A percentile compares a stretch with the other conserved stretches of the same genome.
phyloP scores from a whole-genome alignment of 2,113 vertebrate genomes.

The Poecilia latipinna region DNA sequence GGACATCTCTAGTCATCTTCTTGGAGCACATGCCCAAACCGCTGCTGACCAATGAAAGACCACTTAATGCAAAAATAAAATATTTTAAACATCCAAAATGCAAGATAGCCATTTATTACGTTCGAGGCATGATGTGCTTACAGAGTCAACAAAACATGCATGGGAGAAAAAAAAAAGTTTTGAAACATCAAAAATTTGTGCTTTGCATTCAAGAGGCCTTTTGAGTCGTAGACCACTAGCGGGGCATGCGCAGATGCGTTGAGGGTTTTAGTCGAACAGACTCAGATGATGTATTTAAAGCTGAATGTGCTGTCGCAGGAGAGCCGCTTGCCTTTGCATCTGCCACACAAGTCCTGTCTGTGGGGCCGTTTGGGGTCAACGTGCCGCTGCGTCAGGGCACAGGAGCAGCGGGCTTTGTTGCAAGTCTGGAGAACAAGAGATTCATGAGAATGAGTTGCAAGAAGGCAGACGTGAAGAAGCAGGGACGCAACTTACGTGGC shows the following conservation, averaged over 20 bases:
- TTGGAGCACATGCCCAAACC: neutral
- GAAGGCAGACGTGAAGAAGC: accelerated
- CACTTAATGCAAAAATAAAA: neutral
- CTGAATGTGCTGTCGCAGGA: slow-evolving; percentile 98
- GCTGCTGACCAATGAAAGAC: neutral
- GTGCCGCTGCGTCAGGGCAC: slow-evolving; percentile 88
- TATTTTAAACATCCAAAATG: slow-evolving; percentile 32
- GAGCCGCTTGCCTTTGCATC: slow-evolving; percentile 95
- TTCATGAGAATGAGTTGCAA: too few relatives aligned
- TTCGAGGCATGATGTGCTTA: slow-evolving; percentile 21
- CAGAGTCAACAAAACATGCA: slow-evolving; percentile 58
- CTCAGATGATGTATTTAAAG: slow-evolving; percentile 97
- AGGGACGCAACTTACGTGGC: slow-evolving; percentile 83
- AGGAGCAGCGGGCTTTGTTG: slow-evolving; percentile 90
- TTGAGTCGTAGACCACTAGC: slow-evolving; percentile 1
- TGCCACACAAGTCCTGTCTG: slow-evolving; percentile 94
- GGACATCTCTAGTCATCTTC: neutral
- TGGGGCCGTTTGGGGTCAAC: slow-evolving; percentile 96
- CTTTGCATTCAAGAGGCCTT: slow-evolving; percentile 25
- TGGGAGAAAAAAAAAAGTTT: slow-evolving; percentile 38
- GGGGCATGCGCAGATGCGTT: neutral
- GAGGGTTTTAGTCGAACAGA: neutral
- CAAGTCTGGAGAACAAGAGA: slow-evolving; percentile 82
- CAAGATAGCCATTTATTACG: slow-evolving; percentile 71
- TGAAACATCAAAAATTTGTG: slow-evolving; percentile 15